Conservation (phyloP, 2,113 vertebrate species). For the Neolamprologus toae region DNA sequence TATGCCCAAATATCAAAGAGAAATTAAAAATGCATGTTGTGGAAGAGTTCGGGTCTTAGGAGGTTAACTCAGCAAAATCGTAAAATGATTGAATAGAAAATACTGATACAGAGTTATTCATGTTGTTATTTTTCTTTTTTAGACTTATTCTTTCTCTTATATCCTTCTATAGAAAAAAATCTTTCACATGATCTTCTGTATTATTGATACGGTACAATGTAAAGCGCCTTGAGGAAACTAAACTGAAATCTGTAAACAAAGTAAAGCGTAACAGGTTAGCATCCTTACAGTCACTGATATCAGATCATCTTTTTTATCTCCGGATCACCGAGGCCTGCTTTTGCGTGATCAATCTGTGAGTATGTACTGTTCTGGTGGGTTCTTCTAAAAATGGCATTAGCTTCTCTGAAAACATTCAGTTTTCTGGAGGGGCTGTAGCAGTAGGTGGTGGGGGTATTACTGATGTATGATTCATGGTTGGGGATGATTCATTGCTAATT, state of each 20-base stretch:
- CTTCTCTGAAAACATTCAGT: neutral
- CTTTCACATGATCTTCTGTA: neutral
- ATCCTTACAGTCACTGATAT: neutral
- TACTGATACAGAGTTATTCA: neutral
- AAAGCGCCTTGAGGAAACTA: neutral
- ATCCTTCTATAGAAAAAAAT: neutral
- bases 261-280: neutral
- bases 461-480: neutral
- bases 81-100: neutral
- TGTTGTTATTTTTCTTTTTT: neutral
- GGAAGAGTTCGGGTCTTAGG: too few relatives aligned
- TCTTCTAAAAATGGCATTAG: neutral
- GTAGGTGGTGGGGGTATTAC: neutral
- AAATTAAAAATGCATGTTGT: fast-evolving
- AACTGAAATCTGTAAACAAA: too few relatives aligned
- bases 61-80: too few relatives aligned
- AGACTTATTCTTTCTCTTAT: neutral
- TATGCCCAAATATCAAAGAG: too few relatives aligned
- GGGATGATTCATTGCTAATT: neutral
- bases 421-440: neutral
- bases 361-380: neutral
- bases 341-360: neutral
- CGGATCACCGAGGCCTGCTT: neutral
- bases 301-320: neutral
- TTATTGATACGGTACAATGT: neutral